Evolutionary conservation across 2,797 vertebrate species (phyloP), one percentile per base, ranked within the genome.

Genomic region (Sebastes aleutianus): DNA sequence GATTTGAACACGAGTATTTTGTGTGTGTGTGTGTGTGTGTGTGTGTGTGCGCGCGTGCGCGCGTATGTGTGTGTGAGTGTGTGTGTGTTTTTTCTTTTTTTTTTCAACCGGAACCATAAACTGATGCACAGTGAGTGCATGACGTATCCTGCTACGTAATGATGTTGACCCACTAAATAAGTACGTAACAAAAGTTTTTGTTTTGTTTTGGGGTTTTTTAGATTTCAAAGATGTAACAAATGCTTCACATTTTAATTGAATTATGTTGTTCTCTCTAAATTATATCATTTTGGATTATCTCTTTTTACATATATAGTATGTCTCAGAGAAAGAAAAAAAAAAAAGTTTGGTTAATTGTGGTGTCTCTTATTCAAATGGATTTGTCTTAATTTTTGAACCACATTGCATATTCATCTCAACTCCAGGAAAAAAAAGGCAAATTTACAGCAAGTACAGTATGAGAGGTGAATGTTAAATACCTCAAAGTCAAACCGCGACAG

Each of bases 101-200:
- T 76, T 77, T 70, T 59, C 78, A 84, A 84, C 95, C 89, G 92
- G 93, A 95, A 93, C 91, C 88, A 93, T 86, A 94, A 95, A 96
- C 95, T 96, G 91, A 88, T 92, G 96, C 94, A 92, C 82, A 85
- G 56, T 88, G 91, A 79, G 90, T 89, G 87, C 94, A 90, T 92
- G 91, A 91, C 87, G 85, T 92, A 93, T 91, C 90, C 92, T 90
- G 90, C 90, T 90, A 91, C 70, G 67, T 90, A 82, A 84, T 85
- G 89, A 87, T 88, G 89, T 91, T 91, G 90, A 94, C 77, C 86
- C 80, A 82, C 74, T 83, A 87, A 88, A 87, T 83, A 76, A 86
- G 72, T 84, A 81, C 83, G 39, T 88, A 83, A 87, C 62, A 79
- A 31, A 74, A 31, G 4, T 66, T 75, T 80, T 20, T 66, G 32